A percentile compares a stretch with the other conserved stretches of the same genome.
phyloP scores from a whole-genome alignment of 2,888 invertebrate genomes.

The Neoaliturus tenellus region DNA sequence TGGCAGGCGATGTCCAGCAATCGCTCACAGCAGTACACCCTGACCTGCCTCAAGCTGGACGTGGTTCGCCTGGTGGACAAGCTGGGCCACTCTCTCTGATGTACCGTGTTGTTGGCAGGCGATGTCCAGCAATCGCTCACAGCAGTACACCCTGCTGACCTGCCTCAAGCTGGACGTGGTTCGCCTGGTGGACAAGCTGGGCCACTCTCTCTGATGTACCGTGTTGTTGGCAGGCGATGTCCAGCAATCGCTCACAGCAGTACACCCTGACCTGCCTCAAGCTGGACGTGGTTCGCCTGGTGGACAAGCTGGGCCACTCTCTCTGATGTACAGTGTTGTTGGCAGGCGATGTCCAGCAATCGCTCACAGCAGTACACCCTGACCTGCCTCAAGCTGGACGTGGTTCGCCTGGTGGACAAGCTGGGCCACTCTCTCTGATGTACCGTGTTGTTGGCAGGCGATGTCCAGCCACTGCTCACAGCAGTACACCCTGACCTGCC shows the following conservation, averaged over 20 bases:
- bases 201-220: slow-evolving; percentile 82
- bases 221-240: slow-evolving; percentile 49
- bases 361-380: slow-evolving; percentile 80
- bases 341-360: slow-evolving; percentile 47
- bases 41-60: slow-evolving; percentile 87
- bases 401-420: slow-evolving; percentile 85
- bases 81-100: slow-evolving; percentile 82
- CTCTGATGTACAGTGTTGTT: slow-evolving; percentile 73
- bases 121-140: slow-evolving; percentile 72
- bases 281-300: slow-evolving; percentile 84
- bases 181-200: slow-evolving; percentile 84
- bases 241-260: slow-evolving; percentile 73
- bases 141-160: slow-evolving; percentile 80
- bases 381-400: slow-evolving; percentile 87
- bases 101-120: slow-evolving; percentile 50
- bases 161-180: slow-evolving; percentile 88
- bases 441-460: slow-evolving; percentile 48
- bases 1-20: slow-evolving; percentile 50
- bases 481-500: slow-evolving; percentile 82
- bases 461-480: slow-evolving; percentile 72
- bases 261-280: slow-evolving; percentile 87
- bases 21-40: slow-evolving; percentile 78
- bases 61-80: slow-evolving; percentile 85
- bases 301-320: slow-evolving; percentile 84
- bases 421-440: slow-evolving; percentile 82